Percentiles rank a stretch among this genome's conserved stretches.
Conservation (phyloP, 2,888 invertebrate species). For the Meta bourneti region DNA sequence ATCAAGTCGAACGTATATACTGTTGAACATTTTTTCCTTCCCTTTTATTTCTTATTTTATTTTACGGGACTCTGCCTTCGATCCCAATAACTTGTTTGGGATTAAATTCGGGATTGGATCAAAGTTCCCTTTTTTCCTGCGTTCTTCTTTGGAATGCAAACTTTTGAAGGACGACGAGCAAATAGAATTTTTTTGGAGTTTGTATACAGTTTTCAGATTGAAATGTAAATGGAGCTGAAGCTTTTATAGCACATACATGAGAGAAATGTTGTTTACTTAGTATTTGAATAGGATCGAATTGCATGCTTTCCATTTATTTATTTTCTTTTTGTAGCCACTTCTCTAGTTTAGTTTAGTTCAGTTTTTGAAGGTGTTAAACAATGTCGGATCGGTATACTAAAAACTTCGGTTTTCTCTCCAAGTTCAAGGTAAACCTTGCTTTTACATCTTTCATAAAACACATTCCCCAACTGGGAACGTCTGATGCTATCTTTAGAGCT, state of each 20-base stretch:
- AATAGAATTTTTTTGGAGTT: constrained; percentile 56
- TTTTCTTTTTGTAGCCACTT: background rate
- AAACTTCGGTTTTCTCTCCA: background rate
- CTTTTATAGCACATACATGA: constrained; percentile 23
- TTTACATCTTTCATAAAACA: no score
- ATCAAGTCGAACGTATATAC: constrained; percentile 34
- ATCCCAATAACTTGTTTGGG: constrained; percentile 52
- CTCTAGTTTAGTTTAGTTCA: background rate
- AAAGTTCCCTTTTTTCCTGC: constrained; percentile 28
- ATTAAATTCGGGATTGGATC: constrained; percentile 71
- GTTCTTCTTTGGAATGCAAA: constrained; percentile 54
- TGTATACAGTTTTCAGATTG: background rate
- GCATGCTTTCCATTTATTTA: background rate
- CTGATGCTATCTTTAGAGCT: no score
- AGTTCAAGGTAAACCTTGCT: background rate
- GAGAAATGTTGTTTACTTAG: constrained; percentile 47
- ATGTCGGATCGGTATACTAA: background rate
- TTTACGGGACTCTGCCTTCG: constrained; percentile 13
- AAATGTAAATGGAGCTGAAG: constrained; percentile 44
- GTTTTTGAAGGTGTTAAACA: background rate
- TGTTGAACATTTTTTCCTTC: background rate
- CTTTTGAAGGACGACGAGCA: constrained; percentile 38
- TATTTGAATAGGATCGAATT: constrained; percentile 39
- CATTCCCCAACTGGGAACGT: no score
- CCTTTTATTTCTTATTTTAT: constrained; percentile 47